Base-by-base conservation (phyloP, 2,797 vertebrate genomes). In the Paratrypauchen microcephalus region DNA sequence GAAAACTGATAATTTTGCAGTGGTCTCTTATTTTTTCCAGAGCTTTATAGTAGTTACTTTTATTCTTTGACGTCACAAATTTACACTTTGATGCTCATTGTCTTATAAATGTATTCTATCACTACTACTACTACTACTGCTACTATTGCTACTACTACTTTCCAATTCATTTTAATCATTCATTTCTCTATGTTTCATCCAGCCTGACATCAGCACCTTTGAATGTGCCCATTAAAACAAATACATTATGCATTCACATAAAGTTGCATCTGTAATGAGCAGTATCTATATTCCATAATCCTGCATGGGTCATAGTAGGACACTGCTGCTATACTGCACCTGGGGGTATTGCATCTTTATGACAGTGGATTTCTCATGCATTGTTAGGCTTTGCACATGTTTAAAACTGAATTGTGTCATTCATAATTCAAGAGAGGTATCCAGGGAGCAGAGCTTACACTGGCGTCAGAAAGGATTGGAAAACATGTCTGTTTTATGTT, bases 341-440 rank as follows among this genome's bases (percentile, higher is more conserved):
- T 7, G 41, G 15, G 23, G 23, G 41, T 28, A 19, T 48, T 64
- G 62, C 62, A 26, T 47, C 39, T 64, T 18, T 28, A 47, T 26
- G 23, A n/a, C 16, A 23, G 23, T 19, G 23, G 41, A 26, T 63
- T 63, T 23, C 61, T 63, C 39, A 24, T 26, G 61, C 32, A 41
- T 47, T 13, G 39, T 47, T 47, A 26, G 21, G 23, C 19, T 5
- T 16, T 21, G n/a, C 32, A 21, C 30, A 21, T 21, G 19, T 61
- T 59, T 59, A 39, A 61, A 39, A 19, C 28, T 61, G 59, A 11
- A 47, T 15, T 23, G 36, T 64, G 61, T 47, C 6, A 64, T 47
- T 11, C 39, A 47, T 63, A 45, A 63, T 47, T 45, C 39, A 63
- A 15, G n/a, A 23, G 32, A 5, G 32, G 26, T 21, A 2, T 36